Base-by-base conservation (phyloP, 2,113 vertebrate genomes). In the Ia io region DNA sequence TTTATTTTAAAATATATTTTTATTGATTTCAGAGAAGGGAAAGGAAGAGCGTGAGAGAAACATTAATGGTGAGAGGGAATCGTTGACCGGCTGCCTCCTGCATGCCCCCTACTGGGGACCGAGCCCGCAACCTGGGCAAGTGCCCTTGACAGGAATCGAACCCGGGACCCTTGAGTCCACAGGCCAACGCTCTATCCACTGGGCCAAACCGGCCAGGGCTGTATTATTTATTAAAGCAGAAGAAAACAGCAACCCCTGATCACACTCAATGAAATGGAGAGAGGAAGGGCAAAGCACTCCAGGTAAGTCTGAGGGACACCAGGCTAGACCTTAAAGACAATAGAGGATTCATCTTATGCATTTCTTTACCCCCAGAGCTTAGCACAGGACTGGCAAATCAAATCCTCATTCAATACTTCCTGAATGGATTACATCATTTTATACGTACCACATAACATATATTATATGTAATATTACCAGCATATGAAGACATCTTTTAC, bases 401-500 rank as follows among this genome's bases (percentile, higher is more conserved):
- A 91, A 49, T 82, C 37, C 40, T 94, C 70, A 35, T n/a, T 53
- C 82, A 90, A 73, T 35, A 63, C 23, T 88, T 67, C 53, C 59
- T 63, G 74, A 84, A 47, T 73, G 73, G 91, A 95, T 91, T 65
- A 42, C 53, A 74, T 63, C 87, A 53, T 40, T 92, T 12, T 78
- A 44, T 61, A 47, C 3, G 42, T 22, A 56, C 23, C 40, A 67
- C 51, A 0, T 71, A 67, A 42, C 14, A 83, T 23, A 32, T 30
- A 74, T 61, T 69, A 71, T 42, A 44, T 42, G 32, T 42, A 63
- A 63, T 83, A 42, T 35, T 28, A 77, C 53, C 88, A 77, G 35
- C 61, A 42, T 35, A 44, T 71, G 32, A 78, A 94, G 53, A 63
- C 47, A 28, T 70, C 61, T 90, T 96, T 92, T 82, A n/a, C 18